Evolutionary conservation across 2,113 vertebrate species (phyloP).

Genomic region (Cyanoramphus novaezelandiae): DNA sequence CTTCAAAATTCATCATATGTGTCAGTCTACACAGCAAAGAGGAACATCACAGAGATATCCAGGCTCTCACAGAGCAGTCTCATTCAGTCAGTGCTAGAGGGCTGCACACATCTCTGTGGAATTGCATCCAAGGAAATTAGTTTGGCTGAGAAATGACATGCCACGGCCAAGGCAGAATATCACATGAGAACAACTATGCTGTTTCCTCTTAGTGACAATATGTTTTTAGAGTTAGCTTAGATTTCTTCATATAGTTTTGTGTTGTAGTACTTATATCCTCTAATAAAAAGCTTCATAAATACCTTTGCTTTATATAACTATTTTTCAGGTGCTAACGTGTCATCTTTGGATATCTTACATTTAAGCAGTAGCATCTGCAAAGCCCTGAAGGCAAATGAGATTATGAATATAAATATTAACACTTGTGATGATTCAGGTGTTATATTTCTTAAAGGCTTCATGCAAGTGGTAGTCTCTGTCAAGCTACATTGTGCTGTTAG

Average conservation of each 20-base stretch:
- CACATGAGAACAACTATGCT: not conserved
- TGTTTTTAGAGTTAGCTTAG: not conserved
- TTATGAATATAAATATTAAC: not conserved
- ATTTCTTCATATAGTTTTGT: not conserved
- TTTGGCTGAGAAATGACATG: not conserved
- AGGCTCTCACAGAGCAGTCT: not conserved
- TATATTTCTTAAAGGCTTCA: not conserved
- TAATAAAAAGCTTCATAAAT: not conserved
- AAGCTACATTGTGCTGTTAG: not conserved
- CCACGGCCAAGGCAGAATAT: not conserved
- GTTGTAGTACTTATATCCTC: not conserved
- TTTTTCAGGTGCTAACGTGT: not conserved
- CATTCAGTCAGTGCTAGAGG: not conserved
- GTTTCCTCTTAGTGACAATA: not conserved
- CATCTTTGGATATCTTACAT: not conserved
- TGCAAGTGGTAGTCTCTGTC: not conserved
- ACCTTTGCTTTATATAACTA: not conserved
- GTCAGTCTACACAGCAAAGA: not conserved
- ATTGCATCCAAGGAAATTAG: not conserved
- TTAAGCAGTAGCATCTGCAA: not conserved
- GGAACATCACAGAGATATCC: not conserved
- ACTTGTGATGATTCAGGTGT: not conserved
- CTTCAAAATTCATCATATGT: not conserved
- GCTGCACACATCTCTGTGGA: rapidly evolving
- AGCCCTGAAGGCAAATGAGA: not conserved